Evolutionary conservation across 2,888 invertebrate genomes (phyloP).

Genomic region (Tetragonula carbonaria): DNA sequence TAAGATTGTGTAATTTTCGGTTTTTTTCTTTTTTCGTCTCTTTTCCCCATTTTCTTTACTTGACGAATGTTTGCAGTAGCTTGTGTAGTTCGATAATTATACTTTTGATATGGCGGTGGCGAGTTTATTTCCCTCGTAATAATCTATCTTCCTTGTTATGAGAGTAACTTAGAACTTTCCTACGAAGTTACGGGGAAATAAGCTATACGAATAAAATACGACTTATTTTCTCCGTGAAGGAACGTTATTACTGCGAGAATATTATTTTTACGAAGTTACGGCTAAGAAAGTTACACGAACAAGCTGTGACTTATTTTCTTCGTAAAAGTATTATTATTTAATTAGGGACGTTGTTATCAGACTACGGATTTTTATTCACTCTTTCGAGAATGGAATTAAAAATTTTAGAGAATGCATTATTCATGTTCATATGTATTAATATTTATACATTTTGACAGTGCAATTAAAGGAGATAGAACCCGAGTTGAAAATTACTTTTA

Average conservation of each 20-base stretch:
- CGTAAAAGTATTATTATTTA: neutral
- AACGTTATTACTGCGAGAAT: too few species aligned
- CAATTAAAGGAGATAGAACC: too few species aligned
- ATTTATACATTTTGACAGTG: too few species aligned
- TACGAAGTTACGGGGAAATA: neutral
- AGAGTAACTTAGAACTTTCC: too few species aligned
- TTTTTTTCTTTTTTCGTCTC: neutral
- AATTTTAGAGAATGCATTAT: too few species aligned
- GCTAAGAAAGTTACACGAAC: neutral
- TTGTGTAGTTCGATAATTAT: neutral
- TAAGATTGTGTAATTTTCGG: constrained; percentile 71
- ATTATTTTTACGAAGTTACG: neutral
- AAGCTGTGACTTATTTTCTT: neutral
- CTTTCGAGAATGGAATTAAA: too few species aligned
- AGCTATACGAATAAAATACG: neutral
- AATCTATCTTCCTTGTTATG: neutral
- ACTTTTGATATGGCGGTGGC: neutral
- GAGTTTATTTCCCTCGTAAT: neutral
- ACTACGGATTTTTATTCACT: too few species aligned
- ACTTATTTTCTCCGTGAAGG: neutral
- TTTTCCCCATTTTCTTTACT: neutral
- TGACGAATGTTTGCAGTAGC: neutral
- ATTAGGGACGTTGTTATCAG: too few species aligned
- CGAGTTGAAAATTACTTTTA: too few species aligned
- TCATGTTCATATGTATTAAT: too few species aligned